Conservation (phyloP, 2,113 vertebrate species). For the Carassius auratus region DNA sequence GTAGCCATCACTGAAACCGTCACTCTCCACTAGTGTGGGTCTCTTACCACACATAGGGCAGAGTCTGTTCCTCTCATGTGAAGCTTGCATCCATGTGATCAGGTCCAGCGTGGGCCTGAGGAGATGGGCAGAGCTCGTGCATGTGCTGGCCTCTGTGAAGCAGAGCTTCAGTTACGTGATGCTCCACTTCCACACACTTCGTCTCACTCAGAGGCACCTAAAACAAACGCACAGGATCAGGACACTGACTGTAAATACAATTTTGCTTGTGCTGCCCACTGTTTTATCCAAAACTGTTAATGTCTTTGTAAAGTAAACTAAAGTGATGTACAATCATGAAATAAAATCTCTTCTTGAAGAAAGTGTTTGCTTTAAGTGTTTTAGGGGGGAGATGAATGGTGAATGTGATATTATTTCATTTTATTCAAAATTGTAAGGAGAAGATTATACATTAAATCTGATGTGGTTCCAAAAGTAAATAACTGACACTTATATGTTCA, state of each 20-base stretch:
- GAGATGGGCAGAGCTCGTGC: constrained; percentile 87
- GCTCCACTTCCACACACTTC: constrained; percentile 81
- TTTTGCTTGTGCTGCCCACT: background rate
- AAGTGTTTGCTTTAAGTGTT: background rate
- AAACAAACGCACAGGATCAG: background rate
- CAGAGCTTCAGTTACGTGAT: constrained; percentile 78
- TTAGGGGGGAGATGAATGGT: background rate
- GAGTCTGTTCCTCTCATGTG: constrained; percentile 81
- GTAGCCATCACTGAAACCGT: constrained; percentile 89
- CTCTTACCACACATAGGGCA: constrained; percentile 90
- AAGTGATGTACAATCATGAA: constrained; percentile 12
- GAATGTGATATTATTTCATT: background rate
- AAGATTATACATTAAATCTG: background rate
- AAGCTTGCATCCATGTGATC: constrained; percentile 90
- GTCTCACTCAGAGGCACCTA: constrained; percentile 81
- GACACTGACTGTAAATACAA: constrained; percentile 24
- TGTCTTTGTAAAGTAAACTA: constrained; percentile 32
- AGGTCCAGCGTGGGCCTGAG: constrained; percentile 90
- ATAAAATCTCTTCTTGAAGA: constrained; percentile 16
- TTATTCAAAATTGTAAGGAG: background rate
- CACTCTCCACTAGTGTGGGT: constrained; percentile 78
- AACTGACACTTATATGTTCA: background rate
- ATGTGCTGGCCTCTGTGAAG: constrained; percentile 92
- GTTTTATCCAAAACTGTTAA: background rate
- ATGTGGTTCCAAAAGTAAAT: background rate